A percentile compares a stretch with the other conserved stretches of the same genome.
Evolutionary conservation across 2,797 vertebrate genomes (phyloP).

Genomic region (Capromys pilorides): DNA sequence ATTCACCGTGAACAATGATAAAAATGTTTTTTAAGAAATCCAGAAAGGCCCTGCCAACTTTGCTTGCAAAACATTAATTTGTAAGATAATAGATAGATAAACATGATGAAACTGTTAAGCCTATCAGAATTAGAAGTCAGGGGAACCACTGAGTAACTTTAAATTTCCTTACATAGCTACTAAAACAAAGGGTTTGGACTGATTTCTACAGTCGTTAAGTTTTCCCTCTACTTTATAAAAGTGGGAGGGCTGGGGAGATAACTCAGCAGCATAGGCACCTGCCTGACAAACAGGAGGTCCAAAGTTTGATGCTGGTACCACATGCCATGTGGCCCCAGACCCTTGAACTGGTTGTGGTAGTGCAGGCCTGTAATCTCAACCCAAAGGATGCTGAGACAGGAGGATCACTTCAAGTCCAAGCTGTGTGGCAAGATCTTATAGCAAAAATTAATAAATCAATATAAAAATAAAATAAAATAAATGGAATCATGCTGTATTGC

Average conservation of each 20-base stretch:
- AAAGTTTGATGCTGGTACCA: no score
- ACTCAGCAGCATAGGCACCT: no score
- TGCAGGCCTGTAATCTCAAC: no score
- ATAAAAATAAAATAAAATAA: no score
- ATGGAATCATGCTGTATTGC: neutral
- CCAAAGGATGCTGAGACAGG: no score
- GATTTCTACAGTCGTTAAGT: neutral
- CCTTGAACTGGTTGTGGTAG: no score
- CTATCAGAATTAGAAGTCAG: neutral
- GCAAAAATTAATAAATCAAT: no score
- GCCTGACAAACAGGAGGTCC: no score
- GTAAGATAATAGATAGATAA: neutral
- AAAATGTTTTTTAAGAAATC: neutral
- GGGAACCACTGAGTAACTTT: fast-evolving
- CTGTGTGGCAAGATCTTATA: no score
- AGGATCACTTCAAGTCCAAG: no score
- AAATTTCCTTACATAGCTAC: neutral
- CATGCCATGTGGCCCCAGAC: no score
- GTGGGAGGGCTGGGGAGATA: no score
- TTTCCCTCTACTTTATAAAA: neutral
- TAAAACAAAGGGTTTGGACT: neutral
- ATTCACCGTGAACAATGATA: neutral
- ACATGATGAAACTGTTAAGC: neutral
- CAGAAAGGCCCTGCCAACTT: neutral
- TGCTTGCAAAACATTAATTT: neutral